Evolutionary conservation across 2,888 invertebrate genomes (phyloP).

Genomic region (Brachynemurus nebulosus): DNA sequence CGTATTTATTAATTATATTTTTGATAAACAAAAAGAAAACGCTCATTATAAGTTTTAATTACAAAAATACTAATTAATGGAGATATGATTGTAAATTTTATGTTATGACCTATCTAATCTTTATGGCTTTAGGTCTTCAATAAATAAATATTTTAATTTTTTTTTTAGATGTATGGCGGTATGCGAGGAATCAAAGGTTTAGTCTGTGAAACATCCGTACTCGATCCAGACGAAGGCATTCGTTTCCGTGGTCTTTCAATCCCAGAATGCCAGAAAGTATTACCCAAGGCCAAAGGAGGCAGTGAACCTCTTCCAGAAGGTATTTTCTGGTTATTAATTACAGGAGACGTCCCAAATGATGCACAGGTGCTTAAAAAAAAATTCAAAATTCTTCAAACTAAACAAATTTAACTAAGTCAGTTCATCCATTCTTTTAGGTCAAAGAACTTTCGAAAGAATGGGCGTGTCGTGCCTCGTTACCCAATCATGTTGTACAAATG

Average conservation of each 20-base stretch:
- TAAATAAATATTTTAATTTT: background rate
- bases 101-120: too few relatives aligned
- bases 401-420: too few relatives aligned
- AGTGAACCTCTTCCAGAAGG: slow-evolving; percentile 82
- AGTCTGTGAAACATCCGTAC: slow-evolving; percentile 87
- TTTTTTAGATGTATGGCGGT: slow-evolving; percentile 70
- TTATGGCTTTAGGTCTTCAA: too few relatives aligned
- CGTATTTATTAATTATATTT: too few relatives aligned
- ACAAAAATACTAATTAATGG: too few relatives aligned
- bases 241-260: slow-evolving; percentile 88
- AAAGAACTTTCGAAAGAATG: slow-evolving; percentile 65
- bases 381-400: too few relatives aligned
- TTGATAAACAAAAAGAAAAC: too few relatives aligned
- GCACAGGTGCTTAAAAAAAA: too few relatives aligned
- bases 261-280: slow-evolving; percentile 77
- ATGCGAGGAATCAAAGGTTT: slow-evolving; percentile 94
- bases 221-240: slow-evolving; percentile 92
- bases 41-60: too few relatives aligned
- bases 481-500: slow-evolving; percentile 84
- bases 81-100: too few relatives aligned
- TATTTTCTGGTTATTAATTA: slow-evolving; percentile 84
- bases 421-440: too few relatives aligned
- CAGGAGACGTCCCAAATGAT: slow-evolving; percentile 75
- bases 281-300: slow-evolving; percentile 72
- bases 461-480: slow-evolving; percentile 78